Base-by-base conservation (phyloP, 2,113 vertebrate genomes). In the Halichoeres trimaculatus region DNA sequence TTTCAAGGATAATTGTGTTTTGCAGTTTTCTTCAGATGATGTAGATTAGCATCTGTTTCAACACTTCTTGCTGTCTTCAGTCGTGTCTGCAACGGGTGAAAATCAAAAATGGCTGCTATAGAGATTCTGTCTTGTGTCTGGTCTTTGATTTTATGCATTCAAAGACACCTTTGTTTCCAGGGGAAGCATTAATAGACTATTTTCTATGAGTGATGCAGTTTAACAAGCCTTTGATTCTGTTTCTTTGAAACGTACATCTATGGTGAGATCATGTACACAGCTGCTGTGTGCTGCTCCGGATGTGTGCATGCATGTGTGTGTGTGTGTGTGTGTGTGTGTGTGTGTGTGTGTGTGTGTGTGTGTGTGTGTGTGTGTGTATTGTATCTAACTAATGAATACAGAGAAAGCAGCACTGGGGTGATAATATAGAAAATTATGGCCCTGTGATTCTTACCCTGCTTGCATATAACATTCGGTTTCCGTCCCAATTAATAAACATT, bases 111-210 rank as follows among this genome's bases (percentile, higher is more conserved):
- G 84, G 67, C 81, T 77, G 66, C 57, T 67, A 67, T 78, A 40
- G 68, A 85, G 83, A 84, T 83, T 70, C 76, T 69, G 47, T 86
- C 80, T 77, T 88, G 77, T 64, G 63, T 80, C 80, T 26, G 35
- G 65, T 76, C 85, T 91, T 91, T 92, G 86, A 91, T 91, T 87
- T 65, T 61, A 48, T 66, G 75, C 76, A 85, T 82, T 89, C 84
- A 89, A 88, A 90, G 86, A 69, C 89, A 83, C 86, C 84, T 88
- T 90, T 91, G 90, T 91, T 83, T 86, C 66, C 52, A 81, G 86
- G 83, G 80, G 82, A 83, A 84, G 82, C 85, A 88, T 77, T 88
- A 90, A 85, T 83, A 84, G 75, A 70, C 48, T 41, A 52, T 88
- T 87, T 30, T 85, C 41, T 71, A 85, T 74, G 78, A 79, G 74